phyloP scores from a whole-genome alignment of 2,888 invertebrate genomes.

The Lottia scabra region DNA sequence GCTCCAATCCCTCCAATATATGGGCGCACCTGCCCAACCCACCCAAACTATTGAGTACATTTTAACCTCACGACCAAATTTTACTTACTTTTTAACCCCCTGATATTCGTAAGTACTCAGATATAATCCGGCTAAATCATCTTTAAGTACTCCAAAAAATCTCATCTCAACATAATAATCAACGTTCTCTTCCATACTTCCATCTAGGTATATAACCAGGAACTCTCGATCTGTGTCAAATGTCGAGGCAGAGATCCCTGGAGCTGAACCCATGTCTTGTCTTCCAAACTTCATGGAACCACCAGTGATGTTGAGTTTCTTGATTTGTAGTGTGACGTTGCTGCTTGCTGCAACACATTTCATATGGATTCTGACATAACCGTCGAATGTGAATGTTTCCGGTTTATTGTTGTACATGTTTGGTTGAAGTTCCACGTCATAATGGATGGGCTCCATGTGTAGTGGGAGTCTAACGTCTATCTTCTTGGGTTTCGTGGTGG shows the following conservation, averaged over 20 bases:
- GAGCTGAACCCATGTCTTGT: conserved; percentile 24
- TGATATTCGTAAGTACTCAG: conserved; percentile 20
- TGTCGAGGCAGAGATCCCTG: conserved; percentile 22
- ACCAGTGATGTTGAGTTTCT: conserved; percentile 20
- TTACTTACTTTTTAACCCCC: conserved; percentile 22
- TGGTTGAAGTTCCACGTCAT: conserved; percentile 33
- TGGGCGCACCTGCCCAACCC: too few relatives aligned
- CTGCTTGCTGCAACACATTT: conserved; percentile 19
- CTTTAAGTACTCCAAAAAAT: conserved; percentile 79
- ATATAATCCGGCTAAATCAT: conserved; percentile 27
- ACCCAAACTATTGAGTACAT: too few relatives aligned
- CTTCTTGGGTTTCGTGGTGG: not conserved
- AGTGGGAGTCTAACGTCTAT: conserved; percentile 34
- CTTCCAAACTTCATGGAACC: conserved; percentile 16
- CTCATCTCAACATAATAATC: conserved; percentile 78
- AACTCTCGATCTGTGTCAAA: conserved; percentile 57
- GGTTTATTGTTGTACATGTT: conserved; percentile 35
- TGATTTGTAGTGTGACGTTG: conserved; percentile 30
- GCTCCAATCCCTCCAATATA: too few relatives aligned
- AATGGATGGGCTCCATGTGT: conserved; percentile 27
- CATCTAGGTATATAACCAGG: conserved; percentile 74
- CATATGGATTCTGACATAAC: conserved; percentile 24
- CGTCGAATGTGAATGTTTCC: conserved; percentile 34
- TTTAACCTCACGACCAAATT: too few relatives aligned
- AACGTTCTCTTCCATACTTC: conserved; percentile 71